These are phyloP conservation scores for Stomatorhinus ivindoensis DNA, from an alignment of 2,113 vertebrate species.

Conservation along the genomic window DNA sequence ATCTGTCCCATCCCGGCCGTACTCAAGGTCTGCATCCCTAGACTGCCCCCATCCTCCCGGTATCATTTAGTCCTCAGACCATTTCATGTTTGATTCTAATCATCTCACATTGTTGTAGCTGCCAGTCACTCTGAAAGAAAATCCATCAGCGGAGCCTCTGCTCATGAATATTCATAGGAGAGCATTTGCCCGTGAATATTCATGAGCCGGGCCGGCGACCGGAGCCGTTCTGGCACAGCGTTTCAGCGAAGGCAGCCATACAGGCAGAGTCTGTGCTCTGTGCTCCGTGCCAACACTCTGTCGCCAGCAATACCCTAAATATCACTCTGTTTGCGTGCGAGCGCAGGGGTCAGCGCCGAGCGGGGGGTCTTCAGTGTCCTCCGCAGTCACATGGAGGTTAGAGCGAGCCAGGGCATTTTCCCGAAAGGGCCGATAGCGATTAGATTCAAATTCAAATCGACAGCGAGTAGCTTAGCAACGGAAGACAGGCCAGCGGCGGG, in stretches of 20 bases:
- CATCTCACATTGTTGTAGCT: slow-evolving; percentile 3
- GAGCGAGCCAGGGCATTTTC: not conserved
- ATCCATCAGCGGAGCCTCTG: not conserved
- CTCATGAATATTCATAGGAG: not conserved
- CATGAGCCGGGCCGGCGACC: not conserved
- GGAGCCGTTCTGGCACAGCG: not conserved
- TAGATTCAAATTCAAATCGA: slow-evolving; percentile 14
- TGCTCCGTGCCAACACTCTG: not conserved
- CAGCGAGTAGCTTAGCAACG: not conserved
- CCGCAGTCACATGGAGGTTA: not conserved
- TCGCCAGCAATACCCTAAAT: not conserved
- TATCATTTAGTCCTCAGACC: not conserved
- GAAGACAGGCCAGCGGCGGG: not conserved
- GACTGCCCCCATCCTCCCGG: not conserved
- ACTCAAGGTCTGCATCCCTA: not conserved
- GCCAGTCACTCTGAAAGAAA: slow-evolving; percentile 11
- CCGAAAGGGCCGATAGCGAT: not conserved
- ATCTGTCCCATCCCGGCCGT: not conserved
- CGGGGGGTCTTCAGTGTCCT: not conserved
- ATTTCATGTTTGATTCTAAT: slow-evolving; percentile 13
- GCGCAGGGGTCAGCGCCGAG: not conserved
- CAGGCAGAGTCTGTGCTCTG: not conserved
- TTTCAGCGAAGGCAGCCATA: not conserved
- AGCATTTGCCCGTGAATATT: slow-evolving; percentile 5
- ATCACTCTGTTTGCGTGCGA: not conserved